Evolutionary conservation across 2,888 invertebrate genomes (phyloP), one percentile per base, ranked within the genome.

Genomic region (Cataglyphis albicans): DNA sequence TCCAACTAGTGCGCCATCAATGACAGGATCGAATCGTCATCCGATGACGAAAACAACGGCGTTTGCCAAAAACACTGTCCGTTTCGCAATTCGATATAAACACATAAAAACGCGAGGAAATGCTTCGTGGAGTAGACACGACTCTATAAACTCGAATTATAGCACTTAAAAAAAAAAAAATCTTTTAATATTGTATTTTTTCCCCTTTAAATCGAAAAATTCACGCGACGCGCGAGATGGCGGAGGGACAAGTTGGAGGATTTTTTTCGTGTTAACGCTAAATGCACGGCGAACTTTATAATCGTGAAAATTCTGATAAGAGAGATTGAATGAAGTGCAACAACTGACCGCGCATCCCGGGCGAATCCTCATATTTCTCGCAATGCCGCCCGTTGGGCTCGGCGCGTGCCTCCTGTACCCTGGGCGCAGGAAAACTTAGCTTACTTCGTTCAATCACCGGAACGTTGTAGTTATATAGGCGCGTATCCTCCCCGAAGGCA

Each of bases 401-500:
- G 91, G 91, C 91, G 91, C 92, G 92, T 92, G 90, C 89, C 52
- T 92, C 88, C 92, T 89, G 91, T 92, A 93, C 91, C 92, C 94
- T 92, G 91, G 91, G 87, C 91, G 91, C 92, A 92, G 92, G 93
- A 92, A 93, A 93, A 92, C 93, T 92, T 93, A 92, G 91, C 90
- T 93, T 91, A 94, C 94, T 94, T 94, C 92, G 93, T 89, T 91
- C 94, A 94, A 94, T 94, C 92, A 94, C 92, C 91, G 94, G 93
- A 94, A 94, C 94, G 93, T 86, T 93, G 93, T 90, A 88, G 94
- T 94, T 94, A 93, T 94, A 94, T 94, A 94, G 94, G 94, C 92
- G 90, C 94, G 94, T 92, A 93, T 93, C 91, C 93, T 94, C 93
- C 93, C 92, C 91, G 72, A 78, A 61, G 84, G 72, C 67, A 85